Evolutionary conservation across 2,888 invertebrate species (phyloP).

Genomic region (Hermodice carunculata): DNA sequence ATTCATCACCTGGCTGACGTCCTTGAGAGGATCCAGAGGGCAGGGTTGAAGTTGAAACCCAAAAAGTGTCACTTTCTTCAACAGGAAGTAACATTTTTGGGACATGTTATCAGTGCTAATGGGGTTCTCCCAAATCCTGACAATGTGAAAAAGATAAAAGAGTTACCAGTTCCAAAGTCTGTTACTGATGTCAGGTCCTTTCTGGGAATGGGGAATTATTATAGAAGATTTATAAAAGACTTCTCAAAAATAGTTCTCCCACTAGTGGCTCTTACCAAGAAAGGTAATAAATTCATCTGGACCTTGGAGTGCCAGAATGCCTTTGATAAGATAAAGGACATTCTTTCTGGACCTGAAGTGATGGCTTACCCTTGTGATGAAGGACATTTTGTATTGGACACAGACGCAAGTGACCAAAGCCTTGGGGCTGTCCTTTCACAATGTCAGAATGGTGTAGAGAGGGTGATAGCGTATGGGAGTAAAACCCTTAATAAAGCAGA

Average conservation of each 20-base stretch:
- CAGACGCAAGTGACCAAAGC: conserved; percentile 28
- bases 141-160: conserved; percentile 21
- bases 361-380: conserved; percentile 12
- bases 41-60: conserved; percentile 21
- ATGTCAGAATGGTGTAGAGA: conserved; percentile 22
- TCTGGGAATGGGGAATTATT: conserved; percentile 42
- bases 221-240: conserved; percentile 36
- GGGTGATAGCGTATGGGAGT: conserved; percentile 27
- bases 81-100: neutral
- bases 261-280: conserved; percentile 71
- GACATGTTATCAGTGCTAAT: conserved; percentile 4
- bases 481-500: conserved; percentile 19
- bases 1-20: conserved; percentile 18
- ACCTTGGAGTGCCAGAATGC: conserved; percentile 10
- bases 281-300: conserved; percentile 14
- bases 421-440: conserved; percentile 35
- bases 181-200: conserved; percentile 34
- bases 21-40: conserved; percentile 21
- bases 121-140: neutral
- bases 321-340: conserved; percentile 16
- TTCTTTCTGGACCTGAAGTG: conserved; percentile 22
- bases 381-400: conserved; percentile 23
- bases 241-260: conserved; percentile 33
- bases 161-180: conserved; percentile 31
- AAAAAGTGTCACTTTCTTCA: conserved; percentile 30